phyloP scores from a whole-genome alignment of 2,797 vertebrate species.

The Gastrophryne carolinensis region DNA sequence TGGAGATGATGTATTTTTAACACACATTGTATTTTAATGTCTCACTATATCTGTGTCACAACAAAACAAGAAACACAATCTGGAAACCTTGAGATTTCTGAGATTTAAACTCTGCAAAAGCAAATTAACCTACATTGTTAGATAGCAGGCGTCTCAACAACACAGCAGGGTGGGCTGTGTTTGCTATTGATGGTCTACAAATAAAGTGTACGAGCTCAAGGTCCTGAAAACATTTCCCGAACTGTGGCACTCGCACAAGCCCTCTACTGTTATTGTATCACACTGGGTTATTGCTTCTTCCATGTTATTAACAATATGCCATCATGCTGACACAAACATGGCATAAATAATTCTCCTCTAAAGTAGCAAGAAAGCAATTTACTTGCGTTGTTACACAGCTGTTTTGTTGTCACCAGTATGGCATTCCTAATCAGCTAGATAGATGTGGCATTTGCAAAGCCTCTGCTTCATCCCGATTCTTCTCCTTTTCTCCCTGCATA shows the following conservation, averaged over 20 bases:
- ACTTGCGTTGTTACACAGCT: constrained; percentile 14
- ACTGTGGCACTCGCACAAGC: constrained; percentile 1
- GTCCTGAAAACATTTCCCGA: background rate
- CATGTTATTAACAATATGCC: constrained; percentile 27
- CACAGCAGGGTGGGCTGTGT: background rate
- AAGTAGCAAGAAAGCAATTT: constrained; percentile 21
- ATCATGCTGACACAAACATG: constrained; percentile 34
- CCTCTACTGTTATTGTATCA: constrained; percentile 6
- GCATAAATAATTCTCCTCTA: constrained; percentile 37
- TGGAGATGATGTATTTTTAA: too few species aligned
- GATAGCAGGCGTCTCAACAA: background rate
- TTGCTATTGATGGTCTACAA: background rate
- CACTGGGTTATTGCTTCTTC: constrained; percentile 24
- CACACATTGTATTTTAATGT: too few species aligned
- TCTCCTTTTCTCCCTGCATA: background rate
- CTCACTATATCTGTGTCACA: background rate
- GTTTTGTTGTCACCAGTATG: constrained; percentile 3
- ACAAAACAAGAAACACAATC: background rate
- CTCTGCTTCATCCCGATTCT: background rate
- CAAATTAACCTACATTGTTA: background rate
- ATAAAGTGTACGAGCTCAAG: background rate
- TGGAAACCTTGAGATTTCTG: background rate
- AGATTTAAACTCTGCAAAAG: background rate
- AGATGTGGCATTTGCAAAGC: background rate
- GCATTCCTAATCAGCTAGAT: background rate